Evolutionary conservation across 2,797 vertebrate species (phyloP).

Genomic region (Xerus rutilus): DNA sequence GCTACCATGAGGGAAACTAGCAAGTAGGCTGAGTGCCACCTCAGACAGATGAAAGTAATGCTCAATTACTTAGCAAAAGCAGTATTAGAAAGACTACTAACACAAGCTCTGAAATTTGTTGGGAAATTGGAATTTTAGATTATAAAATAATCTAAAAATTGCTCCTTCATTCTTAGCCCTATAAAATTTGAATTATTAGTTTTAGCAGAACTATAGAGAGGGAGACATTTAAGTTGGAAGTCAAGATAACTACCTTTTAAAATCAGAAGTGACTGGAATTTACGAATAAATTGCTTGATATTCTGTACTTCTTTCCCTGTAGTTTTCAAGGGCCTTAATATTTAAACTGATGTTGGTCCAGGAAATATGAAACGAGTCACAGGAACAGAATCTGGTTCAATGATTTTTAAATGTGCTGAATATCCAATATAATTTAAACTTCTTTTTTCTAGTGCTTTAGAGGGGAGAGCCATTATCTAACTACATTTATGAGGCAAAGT

Average conservation of each 20-base stretch:
- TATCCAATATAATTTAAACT: constrained; percentile 29
- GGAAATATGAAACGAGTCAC: constrained; percentile 50
- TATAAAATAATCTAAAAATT: constrained; percentile 11
- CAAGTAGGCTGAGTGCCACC: neutral
- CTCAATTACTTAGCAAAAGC: neutral
- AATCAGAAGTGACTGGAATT: constrained; percentile 31
- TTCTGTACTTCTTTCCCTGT: neutral
- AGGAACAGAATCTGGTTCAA: constrained; percentile 39
- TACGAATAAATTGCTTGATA: constrained; percentile 53
- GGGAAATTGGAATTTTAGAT: neutral
- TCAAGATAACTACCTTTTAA: constrained; percentile 23
- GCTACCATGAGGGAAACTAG: neutral
- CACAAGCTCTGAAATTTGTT: neutral
- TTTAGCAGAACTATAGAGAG: neutral
- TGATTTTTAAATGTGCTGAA: constrained; percentile 51
- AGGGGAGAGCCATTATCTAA: neutral
- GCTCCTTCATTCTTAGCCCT: neutral
- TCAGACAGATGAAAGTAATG: neutral
- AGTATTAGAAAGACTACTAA: neutral
- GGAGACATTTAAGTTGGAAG: constrained; percentile 3
- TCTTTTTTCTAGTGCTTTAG: neutral
- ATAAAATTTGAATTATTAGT: neutral
- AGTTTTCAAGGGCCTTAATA: constrained; percentile 22
- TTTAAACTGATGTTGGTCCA: constrained; percentile 57
- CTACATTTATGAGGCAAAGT: constrained; percentile 17